Base-by-base conservation (phyloP, 2,888 invertebrate genomes). In the Oithona nana region DNA sequence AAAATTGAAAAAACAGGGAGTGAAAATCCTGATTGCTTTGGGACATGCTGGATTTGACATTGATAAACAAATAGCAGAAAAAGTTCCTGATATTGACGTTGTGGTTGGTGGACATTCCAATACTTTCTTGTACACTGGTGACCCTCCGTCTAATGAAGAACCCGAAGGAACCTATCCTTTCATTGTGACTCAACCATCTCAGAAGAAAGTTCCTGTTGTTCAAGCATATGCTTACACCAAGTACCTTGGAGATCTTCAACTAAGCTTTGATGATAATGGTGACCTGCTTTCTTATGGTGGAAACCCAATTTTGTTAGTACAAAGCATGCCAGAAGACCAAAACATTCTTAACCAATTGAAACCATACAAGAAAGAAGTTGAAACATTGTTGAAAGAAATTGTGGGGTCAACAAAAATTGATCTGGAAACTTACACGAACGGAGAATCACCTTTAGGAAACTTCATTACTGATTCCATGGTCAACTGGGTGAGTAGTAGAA, bases 101-200 rank as follows among this genome's bases (percentile, higher is more conserved):
- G 83, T 89, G 63, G 83, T 89, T 16, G 89, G 89, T 4, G 85
- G 82, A 0, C 89, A 89, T 71, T 83, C 86, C 0, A 86, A 89
- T 71, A 81, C 84, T 0, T 80, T 89, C 67, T 77, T 89, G 0
- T 88, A 80, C 71, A 81, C 81, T 26, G 39, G 56, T 64, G 28
- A 59, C 1, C 31, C 48, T 6, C 51, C 49, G 16, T 63, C 57
- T 1, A 28, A 8, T 24, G 30, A 54, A 55, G 50, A 50, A 50
- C 59, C 59, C 16, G 69, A 67, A 16, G 82, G 82, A 6, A 76
- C 78, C 0, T 89, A 89, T 73, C 88, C 88, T 0, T 81, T 83
- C 0, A 76, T 83, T 0, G 78, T 83, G 3, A 76, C 75, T 16
- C 79, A 81, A 66, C 68, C 70, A 16, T 73, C 75, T 51, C 78